These are phyloP conservation scores for Metalampra italica DNA, from an alignment of 2,888 invertebrate species.

Conservation along the genomic window DNA sequence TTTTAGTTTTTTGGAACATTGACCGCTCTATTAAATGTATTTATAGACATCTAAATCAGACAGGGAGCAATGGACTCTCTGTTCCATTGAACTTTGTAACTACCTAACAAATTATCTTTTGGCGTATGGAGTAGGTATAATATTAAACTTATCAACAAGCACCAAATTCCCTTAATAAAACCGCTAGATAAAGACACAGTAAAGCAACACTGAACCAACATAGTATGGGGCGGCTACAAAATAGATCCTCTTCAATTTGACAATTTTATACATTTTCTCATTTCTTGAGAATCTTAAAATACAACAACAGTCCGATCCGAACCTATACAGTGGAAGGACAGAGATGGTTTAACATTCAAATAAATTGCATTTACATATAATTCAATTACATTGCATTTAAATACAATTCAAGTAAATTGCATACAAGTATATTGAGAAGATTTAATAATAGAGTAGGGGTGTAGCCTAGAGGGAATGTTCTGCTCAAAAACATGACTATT, in stretches of 20 bases:
- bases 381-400: not conserved
- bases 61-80: not conserved
- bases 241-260: conserved; percentile 29
- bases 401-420: too few relatives aligned
- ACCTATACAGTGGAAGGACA: conserved; percentile 34
- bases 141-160: conserved; percentile 28
- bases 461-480: conserved; percentile 1
- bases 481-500: too few relatives aligned
- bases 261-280: conserved; percentile 32
- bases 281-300: conserved; percentile 46
- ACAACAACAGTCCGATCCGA: conserved; percentile 54
- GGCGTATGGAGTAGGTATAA: not conserved
- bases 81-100: not conserved
- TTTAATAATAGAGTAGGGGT: conserved; percentile 1
- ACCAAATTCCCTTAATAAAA: conserved; percentile 28
- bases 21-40: not conserved
- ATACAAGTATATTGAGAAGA: conserved; percentile 21
- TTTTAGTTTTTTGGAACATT: not conserved
- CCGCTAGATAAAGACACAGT: conserved; percentile 9
- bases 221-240: conserved; percentile 32
- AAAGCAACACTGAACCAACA: conserved; percentile 47
- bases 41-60: not conserved
- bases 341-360: conserved; percentile 33
- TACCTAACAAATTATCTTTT: not conserved
- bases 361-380: conserved; percentile 22